Conservation (phyloP, 2,888 invertebrate genomes). For the Nymphalis polychloros region DNA sequence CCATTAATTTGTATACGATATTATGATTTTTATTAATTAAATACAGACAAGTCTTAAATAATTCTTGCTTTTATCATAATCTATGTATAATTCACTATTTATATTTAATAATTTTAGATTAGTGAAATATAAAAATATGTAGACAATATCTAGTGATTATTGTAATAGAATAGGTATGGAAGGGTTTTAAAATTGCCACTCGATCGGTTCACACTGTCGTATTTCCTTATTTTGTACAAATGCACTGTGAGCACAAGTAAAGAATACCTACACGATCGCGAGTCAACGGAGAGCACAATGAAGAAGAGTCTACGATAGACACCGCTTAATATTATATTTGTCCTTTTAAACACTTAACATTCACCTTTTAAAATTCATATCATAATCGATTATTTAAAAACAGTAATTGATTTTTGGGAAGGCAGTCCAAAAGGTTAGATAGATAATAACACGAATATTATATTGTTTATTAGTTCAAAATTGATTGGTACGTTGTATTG, state of each 20-base stretch:
- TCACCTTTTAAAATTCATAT: constrained; percentile 33
- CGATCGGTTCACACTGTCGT: constrained; percentile 22
- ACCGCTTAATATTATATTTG: constrained; percentile 9
- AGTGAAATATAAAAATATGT: constrained; percentile 41
- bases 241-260: constrained; percentile 14
- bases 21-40: constrained; percentile 27
- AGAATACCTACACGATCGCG: constrained; percentile 39
- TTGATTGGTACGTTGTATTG: constrained; percentile 35
- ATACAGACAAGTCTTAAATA: constrained; percentile 20
- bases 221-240: constrained; percentile 14
- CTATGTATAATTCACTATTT: constrained; percentile 36
- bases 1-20: constrained; percentile 17
- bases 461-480: constrained; percentile 16
- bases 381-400: constrained; percentile 17
- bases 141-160: constrained; percentile 34
- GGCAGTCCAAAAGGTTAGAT: constrained; percentile 24
- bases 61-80: constrained; percentile 31
- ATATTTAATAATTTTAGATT: constrained; percentile 32
- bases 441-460: constrained; percentile 19
- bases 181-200: constrained; percentile 23
- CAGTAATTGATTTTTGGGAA: constrained; percentile 26
- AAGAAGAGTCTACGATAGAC: not conserved
- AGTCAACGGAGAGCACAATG: constrained; percentile 38
- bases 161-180: constrained; percentile 31
- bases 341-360: constrained; percentile 28